Evolutionary conservation across 1,140 invertebrate species (phyloP), one percentile per base, ranked within the genome.

Genomic region (Halyomorpha halys): DNA sequence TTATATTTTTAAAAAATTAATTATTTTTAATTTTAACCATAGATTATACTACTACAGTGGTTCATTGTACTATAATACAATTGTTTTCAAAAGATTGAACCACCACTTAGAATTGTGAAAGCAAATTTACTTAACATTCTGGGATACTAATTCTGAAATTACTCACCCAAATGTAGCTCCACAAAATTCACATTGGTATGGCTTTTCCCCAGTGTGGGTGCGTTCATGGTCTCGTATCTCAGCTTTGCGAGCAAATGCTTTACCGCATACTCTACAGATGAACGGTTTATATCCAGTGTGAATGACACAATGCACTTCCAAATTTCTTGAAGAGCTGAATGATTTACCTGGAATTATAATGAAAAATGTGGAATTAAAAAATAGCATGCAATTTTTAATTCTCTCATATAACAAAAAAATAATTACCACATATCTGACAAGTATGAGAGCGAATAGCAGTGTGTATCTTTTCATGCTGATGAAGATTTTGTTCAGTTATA

Each of bases 161-260:
- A 39, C 15, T 63, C 65, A 78, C 77, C 77, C 77, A 66, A 81
- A 91, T 1, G 82, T 86, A 13, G 81, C 85, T 11, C 85, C 85
- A 74, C 94, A 91, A 59, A 84, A 79, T 64, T 89, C 84, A 72
- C 90, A 94, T 62, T 85, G 79, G 71, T 87, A 91, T 0, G 91
- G 90, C 44, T 87, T 85, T 71, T 91, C 89, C n/a, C 89, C 89
- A 0, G 88, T 90, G 70, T 94, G 91, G 27, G 84, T 89, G 44
- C 89, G 78, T 73, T 86, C 82, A 68, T 91, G 89, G 73, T 90
- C 86, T 44, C 82, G 72, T 14, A 91, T 84, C 70, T 90, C 87
- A 0, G 86, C 83, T 65, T 84, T 81, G 0, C 87, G 72, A 0
- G 86, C 85, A 74, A 91, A 92, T 0, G 80, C 79, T 70, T 90